Base-by-base conservation (phyloP, 2,888 invertebrate species). In the Caenorhabditis zanzibari region DNA sequence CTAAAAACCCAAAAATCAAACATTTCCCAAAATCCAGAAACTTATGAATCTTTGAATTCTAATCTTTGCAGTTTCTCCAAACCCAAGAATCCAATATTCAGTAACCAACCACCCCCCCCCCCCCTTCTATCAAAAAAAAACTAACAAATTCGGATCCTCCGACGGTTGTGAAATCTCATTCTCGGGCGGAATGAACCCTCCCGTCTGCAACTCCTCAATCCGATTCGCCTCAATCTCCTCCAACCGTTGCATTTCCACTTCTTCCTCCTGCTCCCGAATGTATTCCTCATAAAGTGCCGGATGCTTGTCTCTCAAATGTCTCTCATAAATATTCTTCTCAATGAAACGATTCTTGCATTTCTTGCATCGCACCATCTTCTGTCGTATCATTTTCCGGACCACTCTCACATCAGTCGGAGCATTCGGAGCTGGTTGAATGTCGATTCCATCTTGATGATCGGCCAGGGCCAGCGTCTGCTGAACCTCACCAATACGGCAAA, bases 131-230 rank as follows among this genome's bases (percentile, higher is more conserved):
- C n/a, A 54, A 54, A 24, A 54, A 26, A 54, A 54, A 47, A 63
- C 63, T 66, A 54, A 79, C 79, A 63, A 28, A 44, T 68, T 66
- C 63, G 85, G 52, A 81, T 59, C 47, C 71, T 83, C 44, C 61
- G 44, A 63, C 77, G 59, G 63, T 9, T 81, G 76, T 1, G 88
- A 91, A 12, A 91, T 79, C 24, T 91, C 90, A 28, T 83, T 81
- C 52, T 89, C 90, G 0, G 92, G 92, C 7, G 92, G 91, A 77
- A 92, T 92, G 71, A 92, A 92, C n/a, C 92, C 92, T 54, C 92
- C 92, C 19, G 88, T 88, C 26, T 84, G 85, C 16, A 92, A 71
- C 83, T 92, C 92, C 56, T 92, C 92, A 16, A 91, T 84, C 28
- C 91, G 77, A 66, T 91, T 92, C 19, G 88, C 84, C 68, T 92